phyloP scores from a whole-genome alignment of 1,140 invertebrate genomes.

The Streblospio benedicti region DNA sequence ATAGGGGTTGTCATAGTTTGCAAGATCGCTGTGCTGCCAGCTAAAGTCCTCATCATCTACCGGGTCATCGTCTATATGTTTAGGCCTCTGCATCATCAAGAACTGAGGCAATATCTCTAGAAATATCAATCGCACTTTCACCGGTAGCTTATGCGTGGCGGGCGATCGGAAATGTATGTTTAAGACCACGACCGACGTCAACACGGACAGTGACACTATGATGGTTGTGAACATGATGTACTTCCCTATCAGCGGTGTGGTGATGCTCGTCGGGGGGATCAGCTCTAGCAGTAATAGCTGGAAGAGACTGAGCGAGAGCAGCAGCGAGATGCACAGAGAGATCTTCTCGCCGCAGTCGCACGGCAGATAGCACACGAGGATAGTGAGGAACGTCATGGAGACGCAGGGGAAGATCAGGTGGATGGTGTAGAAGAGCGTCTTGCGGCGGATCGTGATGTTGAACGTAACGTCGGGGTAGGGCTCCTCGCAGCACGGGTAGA shows the following conservation, averaged over 20 bases:
- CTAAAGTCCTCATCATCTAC: constrained; percentile 4
- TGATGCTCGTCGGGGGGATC: constrained; percentile 89
- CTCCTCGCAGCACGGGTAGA: constrained; percentile 54
- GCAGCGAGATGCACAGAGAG: too few relatives aligned
- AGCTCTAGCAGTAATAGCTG: constrained; percentile 92
- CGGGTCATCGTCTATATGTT: constrained; percentile 17
- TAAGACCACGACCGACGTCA: constrained; percentile 87
- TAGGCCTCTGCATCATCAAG: constrained; percentile 16
- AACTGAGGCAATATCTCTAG: constrained; percentile 71
- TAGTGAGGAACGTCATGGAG: constrained; percentile 79
- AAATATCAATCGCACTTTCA: constrained; percentile 77
- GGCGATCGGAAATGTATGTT: constrained; percentile 91
- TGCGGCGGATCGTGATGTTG: constrained; percentile 41
- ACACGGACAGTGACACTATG: constrained; percentile 88
- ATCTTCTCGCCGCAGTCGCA: constrained; percentile 97
- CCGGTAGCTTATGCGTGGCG: constrained; percentile 83
- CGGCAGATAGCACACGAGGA: constrained; percentile 95
- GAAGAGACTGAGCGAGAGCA: too few relatives aligned
- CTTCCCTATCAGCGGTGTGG: constrained; percentile 89
- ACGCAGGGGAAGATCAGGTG: constrained; percentile 48
- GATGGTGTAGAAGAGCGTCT: constrained; percentile 47
- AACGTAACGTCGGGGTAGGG: constrained; percentile 47
- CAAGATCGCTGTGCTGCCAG: constrained; percentile 13
- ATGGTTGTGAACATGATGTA: constrained; percentile 97
- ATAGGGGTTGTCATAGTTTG: constrained; percentile 13